Evolutionary conservation across 1,140 invertebrate genomes (phyloP), one percentile per base, ranked within the genome.

Genomic region (Meteorus sp.): DNA sequence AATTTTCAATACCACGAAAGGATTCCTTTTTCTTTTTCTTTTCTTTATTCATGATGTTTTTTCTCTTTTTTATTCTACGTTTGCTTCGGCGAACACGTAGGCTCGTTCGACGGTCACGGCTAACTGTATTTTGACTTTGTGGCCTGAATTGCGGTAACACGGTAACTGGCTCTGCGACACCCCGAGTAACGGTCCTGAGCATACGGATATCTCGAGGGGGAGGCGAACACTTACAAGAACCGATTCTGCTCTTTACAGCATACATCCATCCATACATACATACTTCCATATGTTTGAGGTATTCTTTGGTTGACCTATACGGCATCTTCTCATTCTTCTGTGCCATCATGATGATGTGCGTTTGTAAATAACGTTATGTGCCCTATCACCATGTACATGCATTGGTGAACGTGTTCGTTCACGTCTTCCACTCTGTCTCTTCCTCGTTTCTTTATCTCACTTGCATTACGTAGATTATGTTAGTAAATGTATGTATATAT

Each of bases 61-160:
- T n/a, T n/a, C n/a, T 43, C 47, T 47, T 50, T 50, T 58, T 44
- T 56, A 44, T 44, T 54, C 22, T 37, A 35, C 19, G 19, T 0
- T n/a, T 41, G 15, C 23, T 60, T 56, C 33, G 45, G 13, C 37
- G 45, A 53, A 41, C 22, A 56, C 47, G 54, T 50, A 54, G n/a
- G 47, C 55, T 29, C 59, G 56, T 54, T 57, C 33, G 61, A 48
- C 65, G 66, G 66, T 68, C 69, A 64, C 69, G 71, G 64, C 70
- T 80, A 80, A 80, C 78, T 80, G 78, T 79, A 79, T 80, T 79
- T 80, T 80, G 78, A 78, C 78, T 80, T 80, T 80, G 78, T 80
- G 78, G 78, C 78, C 78, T 80, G 73, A 80, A 80, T 80, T 78
- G 77, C 74, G 76, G 77, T 80, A 80, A 80, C 78, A 79, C 78